Evolutionary conservation across 1,140 invertebrate species (phyloP), one percentile per base, ranked within the genome.

Genomic region (Drosophila murphyi): DNA sequence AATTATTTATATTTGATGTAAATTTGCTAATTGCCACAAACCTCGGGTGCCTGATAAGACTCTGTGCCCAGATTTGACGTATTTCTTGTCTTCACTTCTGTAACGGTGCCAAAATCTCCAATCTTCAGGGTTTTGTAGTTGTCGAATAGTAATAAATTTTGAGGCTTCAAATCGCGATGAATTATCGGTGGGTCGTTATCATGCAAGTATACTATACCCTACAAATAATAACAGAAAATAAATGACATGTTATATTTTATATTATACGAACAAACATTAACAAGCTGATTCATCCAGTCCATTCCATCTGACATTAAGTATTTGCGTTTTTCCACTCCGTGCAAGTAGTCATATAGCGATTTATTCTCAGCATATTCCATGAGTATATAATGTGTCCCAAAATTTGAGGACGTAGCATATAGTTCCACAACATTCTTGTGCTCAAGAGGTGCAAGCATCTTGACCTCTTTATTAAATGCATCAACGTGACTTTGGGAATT

Each of bases 21-120:
- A 20, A 20, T 20, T 20, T 20, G 20, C 20, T 20, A 20, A 20
- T 20, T 20, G 1, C 20, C 20, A 47, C 51, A 8, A 20, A 48
- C 55, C 37, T 82, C 79, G 29, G 79, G 74, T 3, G 79, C 61
- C 2, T 20, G 32, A 29, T 54, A 54, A 3, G 0, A 2, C 0
- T 1, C 0, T 12, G 61, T 64, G 2, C 61, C 61, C 2, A 3
- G 8, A 0, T 0, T 0, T 0, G 0, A 0, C 1, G 50, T 43
- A 35, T 34, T 64, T 1, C 1, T 1, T 3, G 35, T 7, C 2
- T 8, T 12, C 5, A 20, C 4, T 34, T 10, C 7, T 34, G 37
- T 31, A 0, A 34, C 48, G n/a, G 7, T 32, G 5, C 61, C 61
- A 2, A 64, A 64, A 32, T 64, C 61, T 2, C 61, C 52, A 5